Evolutionary conservation across 1,140 invertebrate species (phyloP), one percentile per base, ranked within the genome.

Genomic region (Aphidius ervi): DNA sequence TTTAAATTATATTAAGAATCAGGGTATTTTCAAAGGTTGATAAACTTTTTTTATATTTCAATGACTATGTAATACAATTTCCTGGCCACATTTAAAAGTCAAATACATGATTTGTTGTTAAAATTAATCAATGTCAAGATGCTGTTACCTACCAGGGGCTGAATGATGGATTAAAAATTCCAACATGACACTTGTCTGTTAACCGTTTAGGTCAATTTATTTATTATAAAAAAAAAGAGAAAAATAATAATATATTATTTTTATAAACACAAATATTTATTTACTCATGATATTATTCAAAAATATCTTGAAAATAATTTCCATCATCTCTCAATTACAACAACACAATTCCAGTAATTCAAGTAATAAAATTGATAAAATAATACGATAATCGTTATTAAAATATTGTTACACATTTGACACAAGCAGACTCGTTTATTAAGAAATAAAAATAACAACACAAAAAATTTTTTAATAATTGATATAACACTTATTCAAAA

Each of bases 151-250:
- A 71, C 70, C 70, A 59, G 70, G 63, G 61, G 69, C 70, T 62
- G 66, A 62, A 68, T 71, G 68, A 20, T 70, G 63, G 5, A 71
- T 49, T 31, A 68, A 67, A 59, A 68, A 69, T 65, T 70, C 69
- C 69, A 71, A 67, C 69, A 71, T 71, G 62, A 20, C 54, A 59
- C 39, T 49, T 40, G 2, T 2, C 23, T 31, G 23, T 31, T 31
- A 31, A 31, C 23, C 23, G 23, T 31, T 31, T 31, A 4, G 23
- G 20, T 31, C 45, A 46, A 46, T 46, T 46, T 47, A 39, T 48
- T 31, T 47, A 48, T 57, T 16, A 47, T 16, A 48, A 48, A 23
- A 48, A 20, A 48, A 20, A 20, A 20, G 16, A 16, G 1, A 16
- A 16, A 16, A 16, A 16, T 16, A 16, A 16, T 16, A 16, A 48